Evolutionary conservation across 2,797 vertebrate genomes (phyloP), one percentile per base, ranked within the genome.

Genomic region (Chloroceryle inda): DNA sequence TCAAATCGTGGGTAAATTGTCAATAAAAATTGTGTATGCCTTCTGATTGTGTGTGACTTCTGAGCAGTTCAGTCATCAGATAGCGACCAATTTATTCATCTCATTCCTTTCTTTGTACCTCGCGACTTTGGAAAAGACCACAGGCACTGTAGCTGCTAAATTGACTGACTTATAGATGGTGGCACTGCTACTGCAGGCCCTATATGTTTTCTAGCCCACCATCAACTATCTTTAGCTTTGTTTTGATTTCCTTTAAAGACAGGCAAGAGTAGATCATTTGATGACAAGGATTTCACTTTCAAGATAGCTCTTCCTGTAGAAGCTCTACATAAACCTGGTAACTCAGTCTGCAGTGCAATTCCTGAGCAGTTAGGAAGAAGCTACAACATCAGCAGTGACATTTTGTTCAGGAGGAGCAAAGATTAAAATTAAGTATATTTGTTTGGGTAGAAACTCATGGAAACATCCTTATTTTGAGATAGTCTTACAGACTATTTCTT

Each of bases 1-100:
- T 96, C 85, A 92, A 86, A 84, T 76, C 73, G 82, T 78, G 85
- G 88, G 85, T 91, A 82, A 92, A 95, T 76, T 96, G 94, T 96
- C 94, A 97, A 92, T 93, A 86, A 93, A 86, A 93, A 93, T 84
- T 79, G 59, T 67, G 71, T 66, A 8, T 90, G 76, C 58, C 31
- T 92, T 90, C 94, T 96, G 88, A 86, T 78, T 86, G 59, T 71
- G 64, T 84, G 53, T 88, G 94, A 89, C 92, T 96, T 94, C 80
- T 94, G 90, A 96, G 80, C 83, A 82, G 80, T 88, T 92, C 90
- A 93, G 85, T 96, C 85, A 94, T 90, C 67, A 88, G 79, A 88
- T 8, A 68, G 74, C 85, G 90, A 86, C 90, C 90, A 88, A 59
- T 95, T 92, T 92, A 94, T 94, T 94, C 24, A 94, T 91, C 89